Evolutionary conservation across 2,797 vertebrate genomes (phyloP), one percentile per base, ranked within the genome.

Genomic region (Pterois miles): DNA sequence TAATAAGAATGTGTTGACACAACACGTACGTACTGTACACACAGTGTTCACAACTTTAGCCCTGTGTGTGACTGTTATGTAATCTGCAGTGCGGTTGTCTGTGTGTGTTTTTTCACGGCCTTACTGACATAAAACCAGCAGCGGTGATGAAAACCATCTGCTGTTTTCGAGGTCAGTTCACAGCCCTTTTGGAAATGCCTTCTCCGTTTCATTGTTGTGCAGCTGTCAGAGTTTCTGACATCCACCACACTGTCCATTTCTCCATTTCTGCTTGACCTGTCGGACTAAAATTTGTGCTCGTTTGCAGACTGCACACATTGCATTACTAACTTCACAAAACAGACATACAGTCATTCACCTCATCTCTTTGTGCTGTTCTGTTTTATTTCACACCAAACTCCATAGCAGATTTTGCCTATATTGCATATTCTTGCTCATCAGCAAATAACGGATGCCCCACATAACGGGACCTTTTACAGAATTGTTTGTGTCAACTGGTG

Each of bases 91-190:
- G 83, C 18, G 23, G 29, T 1, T 6, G 56, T 31, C 9, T 23
- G 1, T 40, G 22, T 11, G 6, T 31, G 25, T 23, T 52, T 22
- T 65, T 65, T 4, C 40, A 6, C 22, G 6, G 53, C 23, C 23
- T 52, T 16, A 3, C 50, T 67, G 54, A 33, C 71, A 68, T 16
- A 9, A 40, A 80, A 38, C 76, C 76, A 40, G 76, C 78, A 29
- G 78, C 70, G 3, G 74, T 23, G 86, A 84, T 74, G 56, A 54
- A 70, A 84, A 75, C 25, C 78, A 71, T 80, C 81, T 74, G 80
- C 56, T 80, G 62, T 0, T 25, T 69, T 67, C 22, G 33, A 65
- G 76, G 74, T 71, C 69, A 52, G 1, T 9, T 54, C 36, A 11
- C 20, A 63, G 20, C 1, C 33, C 62, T 65, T 73, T 46, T 23